These are phyloP conservation scores for Atlantisia rogersi DNA, from an alignment of 2,113 vertebrate species.

Conservation along the genomic window DNA sequence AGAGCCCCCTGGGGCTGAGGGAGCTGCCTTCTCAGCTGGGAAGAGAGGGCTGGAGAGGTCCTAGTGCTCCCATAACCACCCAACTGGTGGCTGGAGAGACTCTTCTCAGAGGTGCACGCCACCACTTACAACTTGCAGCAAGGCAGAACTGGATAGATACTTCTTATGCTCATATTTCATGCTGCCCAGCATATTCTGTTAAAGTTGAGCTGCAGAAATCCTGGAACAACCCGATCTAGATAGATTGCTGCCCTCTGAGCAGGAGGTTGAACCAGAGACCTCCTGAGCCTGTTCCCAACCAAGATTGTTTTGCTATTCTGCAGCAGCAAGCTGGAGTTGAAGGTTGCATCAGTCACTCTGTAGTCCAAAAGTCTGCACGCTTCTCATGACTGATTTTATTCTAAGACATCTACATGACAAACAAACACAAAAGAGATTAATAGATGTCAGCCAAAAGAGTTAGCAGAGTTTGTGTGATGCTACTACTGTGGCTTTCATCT, in stretches of 20 bases:
- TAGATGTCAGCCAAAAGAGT: neutral
- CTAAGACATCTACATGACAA: neutral
- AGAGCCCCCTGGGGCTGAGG: fast-evolving
- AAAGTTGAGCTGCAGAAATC: neutral
- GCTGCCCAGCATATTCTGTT: neutral
- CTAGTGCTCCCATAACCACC: neutral
- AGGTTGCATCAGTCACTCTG: neutral
- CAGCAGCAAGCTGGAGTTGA: neutral
- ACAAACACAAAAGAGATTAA: neutral
- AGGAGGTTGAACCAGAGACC: neutral
- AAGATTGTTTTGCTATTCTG: neutral
- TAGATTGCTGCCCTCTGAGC: neutral
- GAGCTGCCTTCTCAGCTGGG: neutral
- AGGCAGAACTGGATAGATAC: neutral
- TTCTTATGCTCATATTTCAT: neutral
- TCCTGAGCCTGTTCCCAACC: neutral
- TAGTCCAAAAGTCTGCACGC: neutral
- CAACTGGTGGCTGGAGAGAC: neutral
- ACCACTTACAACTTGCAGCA: neutral
- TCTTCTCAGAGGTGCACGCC: neutral
- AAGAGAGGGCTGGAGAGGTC: neutral
- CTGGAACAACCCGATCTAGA: neutral
- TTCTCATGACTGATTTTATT: neutral
- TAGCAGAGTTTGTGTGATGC: neutral
- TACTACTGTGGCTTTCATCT: neutral